Base-by-base conservation (phyloP, 2,113 vertebrate genomes). In the Megaceryle torquata region DNA sequence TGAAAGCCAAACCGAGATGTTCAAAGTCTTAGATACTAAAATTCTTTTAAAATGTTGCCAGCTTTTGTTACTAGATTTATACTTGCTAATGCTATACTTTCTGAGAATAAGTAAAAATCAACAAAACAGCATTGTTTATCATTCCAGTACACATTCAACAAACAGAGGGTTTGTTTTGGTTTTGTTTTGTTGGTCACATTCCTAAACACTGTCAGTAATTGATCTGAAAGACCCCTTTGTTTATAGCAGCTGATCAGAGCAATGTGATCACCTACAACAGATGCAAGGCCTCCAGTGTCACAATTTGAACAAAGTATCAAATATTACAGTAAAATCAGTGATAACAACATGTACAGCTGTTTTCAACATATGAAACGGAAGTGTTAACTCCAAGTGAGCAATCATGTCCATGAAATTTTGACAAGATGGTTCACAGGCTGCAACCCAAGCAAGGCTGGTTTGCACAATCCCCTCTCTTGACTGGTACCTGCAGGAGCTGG, bases 351-450 rank as follows among this genome's bases (percentile, higher is more conserved):
- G 21, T 41, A 84, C 61, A 76, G 56, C 16, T 87, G 54, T 70
- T 91, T 60, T 63, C 70, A 88, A 20, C 15, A 20, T 2, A 13
- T 3, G 16, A 67, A 67, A 53, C 0, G 0, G 44, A 53, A 67
- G 28, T n/a, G 35, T 63, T 70, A 71, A 75, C 37, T 41, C 46
- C 22, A 31, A 72, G 50, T 15, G 46, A 64, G 50, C 16, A n/a
- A 74, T 37, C 15, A 46, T 0, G 8, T n/a, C 51, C 69, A 50
- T 64, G 46, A 60, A 43, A 7, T 43, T 87, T 43, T 0, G 0
- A 63, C 20, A 61, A 19, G 25, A 22, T 28, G 9, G 17, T 29
- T 59, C n/a, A 29, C 43, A 61, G 35, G 15, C n/a, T 35, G 28
- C 16, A 41, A 48, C 37, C 25, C 33, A 26, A 85, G 46, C 11